Percentiles rank a stretch among this genome's conserved stretches.
Conservation (phyloP, 2,888 invertebrate species). For the Strigamia transsilvanica region DNA sequence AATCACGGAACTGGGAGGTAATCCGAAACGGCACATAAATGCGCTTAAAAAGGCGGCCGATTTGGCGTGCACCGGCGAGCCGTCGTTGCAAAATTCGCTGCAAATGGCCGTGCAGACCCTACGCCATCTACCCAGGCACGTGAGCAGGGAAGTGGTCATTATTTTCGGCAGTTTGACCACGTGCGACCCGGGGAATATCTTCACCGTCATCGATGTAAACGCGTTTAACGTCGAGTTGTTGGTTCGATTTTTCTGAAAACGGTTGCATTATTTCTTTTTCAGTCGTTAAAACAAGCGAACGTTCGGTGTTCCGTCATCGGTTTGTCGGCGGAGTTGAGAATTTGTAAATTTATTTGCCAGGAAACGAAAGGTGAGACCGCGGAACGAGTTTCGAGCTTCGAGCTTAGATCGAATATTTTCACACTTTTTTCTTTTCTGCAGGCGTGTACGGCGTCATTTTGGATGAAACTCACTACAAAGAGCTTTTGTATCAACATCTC, state of each 20-base stretch:
- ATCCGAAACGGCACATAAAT: conserved; percentile 65
- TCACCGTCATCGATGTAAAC: conserved; percentile 77
- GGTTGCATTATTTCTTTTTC: conserved; percentile 57
- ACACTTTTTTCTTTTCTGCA: conserved; percentile 56
- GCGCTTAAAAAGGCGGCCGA: conserved; percentile 60
- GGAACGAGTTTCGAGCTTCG: not conserved
- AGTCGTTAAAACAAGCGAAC: conserved; percentile 78
- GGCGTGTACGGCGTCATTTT: conserved; percentile 88
- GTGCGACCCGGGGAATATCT: conserved; percentile 95
- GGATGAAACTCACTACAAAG: conserved; percentile 78
- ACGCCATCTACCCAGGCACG: conserved; percentile 88
- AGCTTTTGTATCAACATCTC: conserved; percentile 66
- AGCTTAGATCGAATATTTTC: no score
- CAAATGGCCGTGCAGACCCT: conserved; percentile 86
- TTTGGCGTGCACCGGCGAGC: conserved; percentile 80
- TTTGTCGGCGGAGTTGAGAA: conserved; percentile 91
- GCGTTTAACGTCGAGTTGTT: not conserved
- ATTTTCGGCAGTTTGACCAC: conserved; percentile 94
- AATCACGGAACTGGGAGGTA: conserved; percentile 85
- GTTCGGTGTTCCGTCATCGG: conserved; percentile 95
- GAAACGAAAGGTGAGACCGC: conserved; percentile 70
- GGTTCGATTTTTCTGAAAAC: no score
- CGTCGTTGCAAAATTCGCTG: conserved; percentile 93
- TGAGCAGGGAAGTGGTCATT: conserved; percentile 91
- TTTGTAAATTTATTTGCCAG: conserved; percentile 84